phyloP scores from a whole-genome alignment of 2,888 invertebrate species.

The Notodonta dromedarius region DNA sequence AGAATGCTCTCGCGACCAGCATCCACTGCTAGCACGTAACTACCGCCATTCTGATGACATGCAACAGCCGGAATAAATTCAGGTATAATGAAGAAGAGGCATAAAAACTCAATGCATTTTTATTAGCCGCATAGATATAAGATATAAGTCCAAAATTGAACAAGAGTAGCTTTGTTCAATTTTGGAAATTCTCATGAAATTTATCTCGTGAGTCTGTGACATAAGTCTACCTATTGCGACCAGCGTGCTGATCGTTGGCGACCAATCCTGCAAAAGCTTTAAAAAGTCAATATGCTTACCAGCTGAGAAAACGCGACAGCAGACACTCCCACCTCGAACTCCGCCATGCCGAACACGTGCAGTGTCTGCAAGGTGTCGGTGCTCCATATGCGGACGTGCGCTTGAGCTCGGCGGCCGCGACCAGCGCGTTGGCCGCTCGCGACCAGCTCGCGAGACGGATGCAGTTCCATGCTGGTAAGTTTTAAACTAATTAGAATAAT shows the following conservation, averaged over 20 bases:
- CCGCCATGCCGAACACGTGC: conserved; percentile 96
- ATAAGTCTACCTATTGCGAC: no score
- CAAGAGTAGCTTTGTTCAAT: no score
- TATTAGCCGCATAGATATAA: no score
- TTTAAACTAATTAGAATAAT: neutral
- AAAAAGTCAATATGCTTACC: conserved; percentile 72
- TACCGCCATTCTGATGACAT: conserved; percentile 91
- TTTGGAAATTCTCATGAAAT: no score
- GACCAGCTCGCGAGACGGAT: conserved; percentile 94
- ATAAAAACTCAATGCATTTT: no score
- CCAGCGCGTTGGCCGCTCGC: conserved; percentile 96
- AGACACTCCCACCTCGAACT: conserved; percentile 93
- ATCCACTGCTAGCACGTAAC: conserved; percentile 95
- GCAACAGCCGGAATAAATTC: neutral
- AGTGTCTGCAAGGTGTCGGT: conserved; percentile 94
- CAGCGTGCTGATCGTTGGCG: no score
- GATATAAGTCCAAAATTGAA: no score
- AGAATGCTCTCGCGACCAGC: conserved; percentile 95
- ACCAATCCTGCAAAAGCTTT: no score
- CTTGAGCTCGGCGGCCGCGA: conserved; percentile 92
- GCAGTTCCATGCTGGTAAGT: conserved; percentile 90
- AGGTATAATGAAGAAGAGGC: neutral
- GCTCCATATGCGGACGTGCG: conserved; percentile 96
- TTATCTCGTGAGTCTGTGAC: no score
- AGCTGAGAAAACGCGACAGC: conserved; percentile 95